These are phyloP conservation scores for Indri indri DNA, from an alignment of 2,113 vertebrate species.

Conservation along the genomic window DNA sequence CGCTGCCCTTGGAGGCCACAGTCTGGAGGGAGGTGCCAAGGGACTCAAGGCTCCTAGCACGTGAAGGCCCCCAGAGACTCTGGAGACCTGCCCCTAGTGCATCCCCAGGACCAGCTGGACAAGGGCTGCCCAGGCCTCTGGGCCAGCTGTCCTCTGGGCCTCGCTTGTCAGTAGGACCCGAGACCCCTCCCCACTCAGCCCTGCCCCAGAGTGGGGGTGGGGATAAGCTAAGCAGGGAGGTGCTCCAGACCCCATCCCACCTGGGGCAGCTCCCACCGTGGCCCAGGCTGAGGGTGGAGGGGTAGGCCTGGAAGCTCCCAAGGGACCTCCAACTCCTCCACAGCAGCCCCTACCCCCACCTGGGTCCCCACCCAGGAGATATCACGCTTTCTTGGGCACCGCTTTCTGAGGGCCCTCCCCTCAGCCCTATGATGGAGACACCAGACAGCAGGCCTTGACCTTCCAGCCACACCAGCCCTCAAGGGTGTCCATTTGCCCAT, in stretches of 20 bases:
- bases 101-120: not conserved
- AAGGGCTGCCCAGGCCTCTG: not conserved
- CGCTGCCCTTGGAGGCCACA: not conserved
- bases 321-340: not conserved
- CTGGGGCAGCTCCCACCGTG: not conserved
- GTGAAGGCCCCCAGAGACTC: not conserved
- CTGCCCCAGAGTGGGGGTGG: fast-evolving
- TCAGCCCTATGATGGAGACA: not conserved
- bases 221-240: no score
- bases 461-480: not conserved
- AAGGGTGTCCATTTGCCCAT: not conserved
- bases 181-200: not conserved
- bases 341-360: not conserved
- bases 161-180: not conserved
- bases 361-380: not conserved
- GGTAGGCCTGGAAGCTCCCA: not conserved
- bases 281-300: not conserved
- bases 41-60: not conserved
- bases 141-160: not conserved
- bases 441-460: not conserved
- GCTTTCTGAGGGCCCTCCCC: not conserved
- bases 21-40: not conserved
- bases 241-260: not conserved
- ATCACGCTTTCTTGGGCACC: not conserved
- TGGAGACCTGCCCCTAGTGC: not conserved